These are phyloP conservation scores for Campopleginae sp. DNA, from an alignment of 2,888 invertebrate genomes.

Conservation along the genomic window DNA sequence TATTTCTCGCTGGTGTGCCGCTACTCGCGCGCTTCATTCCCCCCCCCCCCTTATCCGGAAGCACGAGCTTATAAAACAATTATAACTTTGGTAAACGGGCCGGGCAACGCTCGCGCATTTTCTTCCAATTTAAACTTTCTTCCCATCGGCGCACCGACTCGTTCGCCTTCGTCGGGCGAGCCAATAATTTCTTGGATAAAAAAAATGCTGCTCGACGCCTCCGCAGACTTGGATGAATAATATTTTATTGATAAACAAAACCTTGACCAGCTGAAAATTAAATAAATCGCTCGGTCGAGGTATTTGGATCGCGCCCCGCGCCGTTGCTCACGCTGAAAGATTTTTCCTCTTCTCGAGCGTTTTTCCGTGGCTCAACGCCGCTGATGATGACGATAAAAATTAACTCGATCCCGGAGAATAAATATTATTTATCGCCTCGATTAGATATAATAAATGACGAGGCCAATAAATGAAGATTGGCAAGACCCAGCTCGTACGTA, in stretches of 20 bases:
- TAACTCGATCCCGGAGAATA: not conserved
- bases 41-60: too few species aligned
- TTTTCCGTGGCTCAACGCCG: not conserved
- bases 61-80: conserved; percentile 1
- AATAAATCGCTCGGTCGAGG: not conserved
- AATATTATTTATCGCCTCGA: not conserved
- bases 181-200: not conserved
- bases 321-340: not conserved
- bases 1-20: not conserved
- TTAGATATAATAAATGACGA: not conserved
- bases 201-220: not conserved
- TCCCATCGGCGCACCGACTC: not conserved
- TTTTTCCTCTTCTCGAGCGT: not conserved
- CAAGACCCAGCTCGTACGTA: too few species aligned
- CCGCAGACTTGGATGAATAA: too few species aligned
- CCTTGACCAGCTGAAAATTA: not conserved
- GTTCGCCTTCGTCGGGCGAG: too few species aligned
- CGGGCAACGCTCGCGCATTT: not conserved
- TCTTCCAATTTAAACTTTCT: not conserved
- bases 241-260: not conserved
- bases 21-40: not conserved
- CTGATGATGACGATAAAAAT: not conserved
- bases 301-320: not conserved
- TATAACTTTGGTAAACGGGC: not conserved
- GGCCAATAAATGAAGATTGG: not conserved